Percentiles rank a stretch among this genome's conserved stretches.
These are phyloP conservation scores for Formicarius rufipectus DNA, from an alignment of 2,113 vertebrate species.

Conservation along the genomic window DNA sequence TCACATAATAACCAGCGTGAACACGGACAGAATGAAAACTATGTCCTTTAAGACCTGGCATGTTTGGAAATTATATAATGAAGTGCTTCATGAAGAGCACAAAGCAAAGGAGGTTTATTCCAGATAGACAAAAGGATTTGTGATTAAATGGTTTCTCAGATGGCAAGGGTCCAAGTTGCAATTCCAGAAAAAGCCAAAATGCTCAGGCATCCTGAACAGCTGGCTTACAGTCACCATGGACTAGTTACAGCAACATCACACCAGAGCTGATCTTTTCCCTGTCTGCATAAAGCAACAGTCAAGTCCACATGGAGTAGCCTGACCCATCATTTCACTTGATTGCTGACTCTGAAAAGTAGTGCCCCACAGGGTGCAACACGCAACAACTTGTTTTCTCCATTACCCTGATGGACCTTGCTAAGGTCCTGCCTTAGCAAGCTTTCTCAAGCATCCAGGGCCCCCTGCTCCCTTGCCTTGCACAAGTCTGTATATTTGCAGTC, in stretches of 20 bases:
- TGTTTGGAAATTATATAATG: not conserved
- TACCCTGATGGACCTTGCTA: too few species aligned
- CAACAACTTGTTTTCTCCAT: not conserved
- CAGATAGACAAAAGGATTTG: not conserved
- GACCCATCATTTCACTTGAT: not conserved
- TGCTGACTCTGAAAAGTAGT: not conserved
- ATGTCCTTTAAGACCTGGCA: not conserved
- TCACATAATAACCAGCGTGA: not conserved
- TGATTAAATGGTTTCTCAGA: not conserved
- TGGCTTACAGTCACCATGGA: not conserved
- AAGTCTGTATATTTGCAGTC: not conserved
- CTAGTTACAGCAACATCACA: not conserved
- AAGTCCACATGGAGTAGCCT: not conserved
- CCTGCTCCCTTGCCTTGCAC: not conserved
- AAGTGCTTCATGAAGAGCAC: not conserved
- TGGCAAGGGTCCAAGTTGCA: not conserved
- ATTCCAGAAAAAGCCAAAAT: not conserved
- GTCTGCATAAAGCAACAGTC: not conserved
- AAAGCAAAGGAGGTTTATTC: not conserved
- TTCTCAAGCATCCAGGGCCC: not conserved
- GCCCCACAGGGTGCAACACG: accelerated
- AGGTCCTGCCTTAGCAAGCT: not conserved
- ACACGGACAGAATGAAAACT: not conserved
- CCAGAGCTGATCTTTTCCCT: not conserved
- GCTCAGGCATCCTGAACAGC: not conserved